These are phyloP conservation scores for Crepidodera aurea DNA, from an alignment of 2,888 invertebrate species.

Conservation along the genomic window DNA sequence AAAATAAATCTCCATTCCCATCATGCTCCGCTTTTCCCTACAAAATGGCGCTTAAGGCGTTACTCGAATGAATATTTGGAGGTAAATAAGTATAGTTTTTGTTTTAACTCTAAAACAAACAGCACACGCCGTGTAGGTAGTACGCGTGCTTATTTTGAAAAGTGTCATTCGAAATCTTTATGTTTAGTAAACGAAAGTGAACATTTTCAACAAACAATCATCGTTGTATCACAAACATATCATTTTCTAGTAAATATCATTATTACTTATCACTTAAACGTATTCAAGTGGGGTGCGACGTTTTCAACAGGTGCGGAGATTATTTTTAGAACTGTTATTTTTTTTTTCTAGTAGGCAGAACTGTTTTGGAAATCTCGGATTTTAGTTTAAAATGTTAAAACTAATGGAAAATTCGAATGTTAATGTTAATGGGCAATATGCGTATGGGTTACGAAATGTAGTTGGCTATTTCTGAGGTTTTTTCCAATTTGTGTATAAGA, in stretches of 20 bases:
- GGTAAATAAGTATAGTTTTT: too few relatives aligned
- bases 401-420: too few relatives aligned
- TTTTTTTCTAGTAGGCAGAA: not conserved
- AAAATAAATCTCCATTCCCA: too few relatives aligned
- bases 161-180: slow-evolving; percentile 61
- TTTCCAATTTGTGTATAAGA: too few relatives aligned
- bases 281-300: slow-evolving; percentile 6
- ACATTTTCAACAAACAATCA: slow-evolving; percentile 59
- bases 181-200: slow-evolving; percentile 57
- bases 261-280: slow-evolving; percentile 44
- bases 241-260: slow-evolving; percentile 55
- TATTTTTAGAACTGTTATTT: slow-evolving; percentile 18
- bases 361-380: not conserved
- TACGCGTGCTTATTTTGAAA: slow-evolving; percentile 59
- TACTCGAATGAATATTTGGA: too few relatives aligned
- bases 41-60: too few relatives aligned
- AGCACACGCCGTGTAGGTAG: slow-evolving; percentile 27
- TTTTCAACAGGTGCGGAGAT: slow-evolving; percentile 15
- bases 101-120: too few relatives aligned
- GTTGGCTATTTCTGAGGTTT: too few relatives aligned
- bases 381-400: too few relatives aligned
- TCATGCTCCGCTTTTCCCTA: too few relatives aligned
- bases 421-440: too few relatives aligned
- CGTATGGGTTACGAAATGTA: too few relatives aligned
- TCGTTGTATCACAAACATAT: slow-evolving; percentile 57